Conservation (phyloP, 2,113 vertebrate species). For the Corythornis vintsioides region DNA sequence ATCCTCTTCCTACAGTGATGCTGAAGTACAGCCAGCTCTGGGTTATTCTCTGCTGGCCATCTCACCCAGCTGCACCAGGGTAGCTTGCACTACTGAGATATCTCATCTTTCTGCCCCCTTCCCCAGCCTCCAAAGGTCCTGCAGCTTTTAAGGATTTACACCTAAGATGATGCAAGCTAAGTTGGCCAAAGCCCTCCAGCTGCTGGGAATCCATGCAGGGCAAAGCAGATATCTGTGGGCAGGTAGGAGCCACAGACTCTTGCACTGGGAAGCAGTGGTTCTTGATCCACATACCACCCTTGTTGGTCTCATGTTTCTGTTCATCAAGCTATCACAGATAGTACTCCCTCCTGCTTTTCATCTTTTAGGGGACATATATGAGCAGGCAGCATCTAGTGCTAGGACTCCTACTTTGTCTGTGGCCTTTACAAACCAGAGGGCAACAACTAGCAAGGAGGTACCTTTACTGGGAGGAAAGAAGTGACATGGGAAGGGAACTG, state of each 20-base stretch:
- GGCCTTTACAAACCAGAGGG: not conserved
- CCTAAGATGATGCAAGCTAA: not conserved
- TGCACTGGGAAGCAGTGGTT: not conserved
- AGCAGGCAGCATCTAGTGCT: not conserved
- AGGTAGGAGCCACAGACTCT: not conserved
- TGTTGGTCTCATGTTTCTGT: not conserved
- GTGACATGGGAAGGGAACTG: not conserved
- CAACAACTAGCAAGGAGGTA: not conserved
- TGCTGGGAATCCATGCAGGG: not conserved
- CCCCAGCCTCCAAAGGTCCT: not conserved
- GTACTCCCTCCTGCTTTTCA: not conserved
- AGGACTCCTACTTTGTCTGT: not conserved
- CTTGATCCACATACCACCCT: not conserved
- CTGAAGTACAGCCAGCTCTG: not conserved
- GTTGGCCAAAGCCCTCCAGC: not conserved
- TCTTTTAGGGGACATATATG: not conserved
- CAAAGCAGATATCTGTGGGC: not conserved
- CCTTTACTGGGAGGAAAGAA: not conserved
- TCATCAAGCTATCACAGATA: not conserved
- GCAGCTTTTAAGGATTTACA: not conserved
- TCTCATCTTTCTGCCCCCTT: not conserved
- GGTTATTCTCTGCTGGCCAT: not conserved
- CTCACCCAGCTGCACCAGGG: not conserved
- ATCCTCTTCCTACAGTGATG: not conserved
- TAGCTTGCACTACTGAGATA: not conserved